These are phyloP conservation scores for Brotula barbata DNA, from an alignment of 2,797 vertebrate genomes.

Conservation along the genomic window DNA sequence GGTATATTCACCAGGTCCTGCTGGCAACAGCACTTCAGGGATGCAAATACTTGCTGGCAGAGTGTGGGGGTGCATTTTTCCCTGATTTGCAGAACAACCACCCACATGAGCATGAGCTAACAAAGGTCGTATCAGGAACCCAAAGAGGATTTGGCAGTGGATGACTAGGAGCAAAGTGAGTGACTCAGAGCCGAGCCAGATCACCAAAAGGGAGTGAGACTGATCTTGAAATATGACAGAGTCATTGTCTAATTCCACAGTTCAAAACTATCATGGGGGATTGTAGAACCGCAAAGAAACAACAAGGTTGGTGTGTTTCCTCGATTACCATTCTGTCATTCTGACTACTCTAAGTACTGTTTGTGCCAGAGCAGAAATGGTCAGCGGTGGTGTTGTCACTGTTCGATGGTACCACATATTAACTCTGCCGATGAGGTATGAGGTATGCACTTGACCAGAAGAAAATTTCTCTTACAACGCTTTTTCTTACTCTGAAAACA, in stretches of 20 bases:
- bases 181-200: slow-evolving; percentile 60
- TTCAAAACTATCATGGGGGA: slow-evolving; percentile 23
- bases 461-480: no score
- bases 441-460: no score
- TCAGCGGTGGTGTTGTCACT: not conserved
- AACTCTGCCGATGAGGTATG: not conserved
- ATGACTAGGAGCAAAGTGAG: slow-evolving; percentile 53
- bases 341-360: slow-evolving; percentile 5
- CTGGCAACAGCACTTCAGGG: slow-evolving; percentile 6
- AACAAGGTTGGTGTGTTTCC: slow-evolving; percentile 2
- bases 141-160: slow-evolving; percentile 46
- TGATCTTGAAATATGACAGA: slow-evolving; percentile 43
- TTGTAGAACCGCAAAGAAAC: slow-evolving; percentile 25
- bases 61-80: slow-evolving; percentile 5
- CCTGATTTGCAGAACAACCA: slow-evolving; percentile 24
- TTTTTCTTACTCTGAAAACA: not conserved
- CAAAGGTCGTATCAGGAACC: slow-evolving; percentile 24
- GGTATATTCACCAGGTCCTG: slow-evolving; percentile 3
- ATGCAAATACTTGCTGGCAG: slow-evolving; percentile 16
- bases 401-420: slow-evolving; percentile 24
- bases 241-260: slow-evolving; percentile 27
- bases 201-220: slow-evolving; percentile 29
- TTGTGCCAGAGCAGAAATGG: not conserved
- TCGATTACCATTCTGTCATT: not conserved
- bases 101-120: slow-evolving; percentile 12